A percentile compares a stretch with the other conserved stretches of the same genome.
phyloP scores from a whole-genome alignment of 2,888 invertebrate genomes.

The Pheosia gnoma region DNA sequence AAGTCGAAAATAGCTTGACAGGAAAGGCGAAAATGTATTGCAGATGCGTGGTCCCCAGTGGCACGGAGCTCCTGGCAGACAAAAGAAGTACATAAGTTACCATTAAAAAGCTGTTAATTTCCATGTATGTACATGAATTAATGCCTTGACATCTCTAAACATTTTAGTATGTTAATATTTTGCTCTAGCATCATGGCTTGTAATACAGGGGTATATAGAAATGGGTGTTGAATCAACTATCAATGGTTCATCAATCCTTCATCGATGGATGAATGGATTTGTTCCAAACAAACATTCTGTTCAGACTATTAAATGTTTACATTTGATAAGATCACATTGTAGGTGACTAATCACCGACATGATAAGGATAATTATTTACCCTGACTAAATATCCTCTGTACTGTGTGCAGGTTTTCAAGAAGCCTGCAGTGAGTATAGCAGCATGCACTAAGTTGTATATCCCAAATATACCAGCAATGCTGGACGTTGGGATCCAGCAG shows the following conservation, averaged over 20 bases:
- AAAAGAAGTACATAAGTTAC: conserved; percentile 12
- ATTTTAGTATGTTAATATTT: too few species aligned
- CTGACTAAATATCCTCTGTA: conserved; percentile 88
- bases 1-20: conserved; percentile 92
- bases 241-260: too few species aligned
- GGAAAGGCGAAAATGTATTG: conserved; percentile 86
- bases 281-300: too few species aligned
- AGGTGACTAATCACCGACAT: too few species aligned
- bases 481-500: conserved; percentile 88
- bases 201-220: too few species aligned
- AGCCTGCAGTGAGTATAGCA: conserved; percentile 88
- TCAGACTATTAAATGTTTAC: too few species aligned
- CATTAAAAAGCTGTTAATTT: background rate
- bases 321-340: too few species aligned
- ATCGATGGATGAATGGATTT: too few species aligned
- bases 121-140: too few species aligned
- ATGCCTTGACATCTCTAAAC: too few species aligned
- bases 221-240: too few species aligned
- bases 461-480: conserved; percentile 85
- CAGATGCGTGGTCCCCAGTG: conserved; percentile 83
- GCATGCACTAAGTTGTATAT: conserved; percentile 88
- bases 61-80: conserved; percentile 71
- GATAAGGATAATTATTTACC: conserved; percentile 45
- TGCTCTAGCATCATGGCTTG: too few species aligned
- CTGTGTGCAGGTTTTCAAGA: conserved; percentile 89